Evolutionary conservation across 2,888 invertebrate species (phyloP), one percentile per base, ranked within the genome.

Genomic region (Lomographa bimaculata): DNA sequence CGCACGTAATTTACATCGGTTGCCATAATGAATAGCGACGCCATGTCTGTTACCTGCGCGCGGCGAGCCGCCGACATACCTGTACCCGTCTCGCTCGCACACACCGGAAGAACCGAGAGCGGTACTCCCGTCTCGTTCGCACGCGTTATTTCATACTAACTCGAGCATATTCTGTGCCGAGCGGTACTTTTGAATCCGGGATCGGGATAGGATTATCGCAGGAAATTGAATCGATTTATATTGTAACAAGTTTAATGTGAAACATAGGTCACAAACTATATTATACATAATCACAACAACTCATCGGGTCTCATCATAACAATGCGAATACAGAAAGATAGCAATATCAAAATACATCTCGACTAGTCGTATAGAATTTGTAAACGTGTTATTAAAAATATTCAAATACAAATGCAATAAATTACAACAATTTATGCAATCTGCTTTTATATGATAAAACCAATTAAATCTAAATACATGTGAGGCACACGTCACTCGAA

Each of bases 21-120:
- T 61, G 65, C 64, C 67, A 58, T 68, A 69, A 71, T 72, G 73
- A 75, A 71, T 67, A 71, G 65, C 61, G 77, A 74, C 76, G 78
- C 75, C 77, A 76, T 77, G 73, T 77, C 76, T 74, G 71, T 66
- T 71, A 69, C 72, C 71, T 71, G 74, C 60, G 35, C 36, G 7
- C 4, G 23, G 32, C 24, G 34, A 25, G 3, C 20, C 25, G 4
- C 42, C 8, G 7, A 7, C 37, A 28, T 35, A 41, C 50, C 3
- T 39, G 7, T 42, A 46, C 38, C 44, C 45, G 25, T 51, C 60
- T 56, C 63, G 9, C 51, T 43, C 51, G 42, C 51, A 18, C 54
- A 19, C 34, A 3, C 7, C 1, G 3, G 7, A 12, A 14, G 14
- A 2, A 9, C 11, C 8, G 4, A 10, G 8, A 12, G 7, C 5